Evolutionary conservation across 2,888 invertebrate genomes (phyloP).

Genomic region (Allolobophora icterica): DNA sequence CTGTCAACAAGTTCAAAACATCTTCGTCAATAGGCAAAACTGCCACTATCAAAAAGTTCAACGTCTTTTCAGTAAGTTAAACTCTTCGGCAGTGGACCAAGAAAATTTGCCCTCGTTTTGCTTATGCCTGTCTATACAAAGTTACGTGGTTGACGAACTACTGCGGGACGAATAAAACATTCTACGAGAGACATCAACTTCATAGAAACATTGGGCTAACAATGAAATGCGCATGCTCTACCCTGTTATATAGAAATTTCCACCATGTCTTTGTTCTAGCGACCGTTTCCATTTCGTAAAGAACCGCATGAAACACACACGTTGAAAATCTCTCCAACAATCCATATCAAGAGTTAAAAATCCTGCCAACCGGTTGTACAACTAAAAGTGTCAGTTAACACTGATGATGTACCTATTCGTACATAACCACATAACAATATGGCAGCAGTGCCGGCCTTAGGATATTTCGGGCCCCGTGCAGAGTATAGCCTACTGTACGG

Average conservation of each 20-base stretch:
- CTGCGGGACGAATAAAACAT: background rate
- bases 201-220: slow-evolving; percentile 1
- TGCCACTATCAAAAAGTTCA: background rate
- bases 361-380: background rate
- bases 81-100: too few species aligned
- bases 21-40: background rate
- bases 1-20: too few species aligned
- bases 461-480: too few species aligned
- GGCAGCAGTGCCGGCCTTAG: too few species aligned
- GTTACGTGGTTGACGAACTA: background rate
- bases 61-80: background rate
- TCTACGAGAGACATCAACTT: background rate
- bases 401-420: background rate
- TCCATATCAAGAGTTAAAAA: background rate
- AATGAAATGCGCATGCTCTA: slow-evolving; percentile 5
- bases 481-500: too few species aligned
- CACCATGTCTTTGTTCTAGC: background rate
- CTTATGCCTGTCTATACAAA: background rate
- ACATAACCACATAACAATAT: background rate
- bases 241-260: slow-evolving; percentile 11
- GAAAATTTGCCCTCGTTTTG: too few species aligned
- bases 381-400: background rate
- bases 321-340: background rate
- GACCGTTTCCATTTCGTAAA: background rate
- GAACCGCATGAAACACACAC: background rate